Conservation (phyloP, 2,888 invertebrate genomes). For the Drosophila histrio region DNA sequence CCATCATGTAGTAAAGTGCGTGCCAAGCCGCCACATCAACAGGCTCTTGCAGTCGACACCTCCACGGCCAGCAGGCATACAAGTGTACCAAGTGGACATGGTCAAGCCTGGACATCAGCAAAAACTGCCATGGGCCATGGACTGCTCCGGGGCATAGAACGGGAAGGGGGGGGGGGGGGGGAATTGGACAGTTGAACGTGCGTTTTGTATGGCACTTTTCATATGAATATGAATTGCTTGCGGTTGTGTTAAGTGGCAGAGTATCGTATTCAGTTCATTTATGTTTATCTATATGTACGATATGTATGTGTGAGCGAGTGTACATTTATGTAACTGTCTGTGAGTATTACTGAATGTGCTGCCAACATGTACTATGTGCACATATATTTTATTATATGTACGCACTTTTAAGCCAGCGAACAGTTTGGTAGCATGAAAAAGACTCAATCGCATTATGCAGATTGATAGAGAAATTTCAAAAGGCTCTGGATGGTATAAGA, state of each 20-base stretch:
- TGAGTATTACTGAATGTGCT: conserved; percentile 5
- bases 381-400: conserved; percentile 24
- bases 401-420: conserved; percentile 35
- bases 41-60: conserved; percentile 66
- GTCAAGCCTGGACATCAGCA: conserved; percentile 34
- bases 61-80: conserved; percentile 53
- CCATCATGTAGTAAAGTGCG: conserved; percentile 58
- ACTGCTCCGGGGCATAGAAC: neutral
- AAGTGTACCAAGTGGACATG: conserved; percentile 49
- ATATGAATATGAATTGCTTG: conserved; percentile 78
- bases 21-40: conserved; percentile 67
- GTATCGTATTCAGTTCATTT: conserved; percentile 54
- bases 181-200: conserved; percentile 45
- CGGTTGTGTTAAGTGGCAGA: conserved; percentile 73
- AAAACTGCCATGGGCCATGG: conserved; percentile 7
- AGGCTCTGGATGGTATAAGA: conserved; percentile 4
- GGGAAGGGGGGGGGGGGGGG: neutral
- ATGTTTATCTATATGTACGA: neutral
- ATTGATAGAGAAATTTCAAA: conserved; percentile 22
- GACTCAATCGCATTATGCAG: conserved; percentile 41
- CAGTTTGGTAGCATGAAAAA: conserved; percentile 13
- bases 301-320: neutral
- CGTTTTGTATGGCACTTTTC: conserved; percentile 67
- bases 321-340: conserved; percentile 11
- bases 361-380: conserved; percentile 1